These are phyloP conservation scores for Psittacula echo DNA, from an alignment of 2,797 vertebrate genomes.

Conservation along the genomic window DNA sequence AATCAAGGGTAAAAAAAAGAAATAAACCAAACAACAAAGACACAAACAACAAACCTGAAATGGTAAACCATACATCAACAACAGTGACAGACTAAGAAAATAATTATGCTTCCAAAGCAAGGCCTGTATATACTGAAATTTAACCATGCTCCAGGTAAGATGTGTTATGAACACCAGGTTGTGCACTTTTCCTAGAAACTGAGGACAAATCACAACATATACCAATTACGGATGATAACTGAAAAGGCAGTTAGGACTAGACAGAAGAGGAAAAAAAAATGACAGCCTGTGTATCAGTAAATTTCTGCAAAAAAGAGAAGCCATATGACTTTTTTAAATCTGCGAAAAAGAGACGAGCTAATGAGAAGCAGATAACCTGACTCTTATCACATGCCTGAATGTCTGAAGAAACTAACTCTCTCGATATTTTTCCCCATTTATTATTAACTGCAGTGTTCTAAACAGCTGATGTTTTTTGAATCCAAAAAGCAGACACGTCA, in stretches of 20 bases:
- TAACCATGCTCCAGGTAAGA: not conserved
- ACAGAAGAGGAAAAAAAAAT: not conserved
- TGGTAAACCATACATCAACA: not conserved
- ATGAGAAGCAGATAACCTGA: constrained; percentile 5
- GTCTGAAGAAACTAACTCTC: constrained; percentile 25
- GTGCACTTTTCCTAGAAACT: not conserved
- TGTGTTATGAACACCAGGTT: not conserved
- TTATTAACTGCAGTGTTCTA: constrained; percentile 29
- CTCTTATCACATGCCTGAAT: not conserved
- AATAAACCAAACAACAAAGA: not conserved
- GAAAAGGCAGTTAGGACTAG: not conserved
- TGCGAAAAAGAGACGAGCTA: not conserved
- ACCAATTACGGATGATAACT: not conserved
- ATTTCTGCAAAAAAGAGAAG: not conserved
- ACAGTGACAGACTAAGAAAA: not conserved
- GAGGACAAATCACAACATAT: not conserved
- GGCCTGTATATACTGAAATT: not conserved
- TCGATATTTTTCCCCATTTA: not conserved
- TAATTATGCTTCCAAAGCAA: not conserved
- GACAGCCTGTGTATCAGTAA: not conserved
- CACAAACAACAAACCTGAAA: not conserved
- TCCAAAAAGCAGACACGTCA: constrained; percentile 28
- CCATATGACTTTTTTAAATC: not conserved
- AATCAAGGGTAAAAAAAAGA: not conserved
- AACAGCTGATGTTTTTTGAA: constrained; percentile 50